phyloP scores from a whole-genome alignment of 1,140 invertebrate species.

The Caenorhabditis elegans region DNA sequence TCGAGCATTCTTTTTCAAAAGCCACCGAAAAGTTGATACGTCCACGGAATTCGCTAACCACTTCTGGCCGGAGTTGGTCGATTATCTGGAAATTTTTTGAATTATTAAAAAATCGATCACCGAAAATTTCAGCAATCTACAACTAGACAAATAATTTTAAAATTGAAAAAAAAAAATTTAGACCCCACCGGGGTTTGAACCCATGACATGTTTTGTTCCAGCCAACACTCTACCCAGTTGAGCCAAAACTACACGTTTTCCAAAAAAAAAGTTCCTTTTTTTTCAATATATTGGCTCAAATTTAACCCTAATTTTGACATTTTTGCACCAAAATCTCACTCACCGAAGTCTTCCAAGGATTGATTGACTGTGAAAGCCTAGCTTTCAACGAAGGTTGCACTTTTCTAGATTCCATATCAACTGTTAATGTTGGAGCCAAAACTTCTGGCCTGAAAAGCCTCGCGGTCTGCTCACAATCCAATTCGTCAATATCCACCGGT shows the following conservation, averaged over 20 bases:
- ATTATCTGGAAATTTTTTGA: conserved; percentile 38
- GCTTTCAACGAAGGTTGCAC: conserved; percentile 47
- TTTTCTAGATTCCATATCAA: conserved; percentile 30
- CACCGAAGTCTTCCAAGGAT: conserved; percentile 53
- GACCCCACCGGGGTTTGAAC: too few species aligned
- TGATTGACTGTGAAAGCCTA: conserved; percentile 46
- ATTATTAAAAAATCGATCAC: neutral
- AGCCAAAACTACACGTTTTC: too few species aligned
- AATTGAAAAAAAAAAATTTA: too few species aligned
- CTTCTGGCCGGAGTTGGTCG: conserved; percentile 54
- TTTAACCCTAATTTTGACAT: too few species aligned
- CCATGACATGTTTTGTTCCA: too few species aligned
- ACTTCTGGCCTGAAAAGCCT: conserved; percentile 41
- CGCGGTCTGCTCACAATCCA: conserved; percentile 47
- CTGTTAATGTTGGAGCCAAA: conserved; percentile 23
- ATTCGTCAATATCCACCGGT: conserved; percentile 32
- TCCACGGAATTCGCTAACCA: conserved; percentile 55
- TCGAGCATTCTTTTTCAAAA: conserved; percentile 54
- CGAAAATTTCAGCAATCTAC: too few species aligned
- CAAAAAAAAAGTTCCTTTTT: too few species aligned
- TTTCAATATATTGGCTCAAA: too few species aligned
- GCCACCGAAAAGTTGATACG: conserved; percentile 56
- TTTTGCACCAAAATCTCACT: neutral
- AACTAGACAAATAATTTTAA: too few species aligned
- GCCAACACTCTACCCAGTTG: too few species aligned